Base-by-base conservation (phyloP, 2,113 vertebrate genomes). In the Mystacornis crossleyi region DNA sequence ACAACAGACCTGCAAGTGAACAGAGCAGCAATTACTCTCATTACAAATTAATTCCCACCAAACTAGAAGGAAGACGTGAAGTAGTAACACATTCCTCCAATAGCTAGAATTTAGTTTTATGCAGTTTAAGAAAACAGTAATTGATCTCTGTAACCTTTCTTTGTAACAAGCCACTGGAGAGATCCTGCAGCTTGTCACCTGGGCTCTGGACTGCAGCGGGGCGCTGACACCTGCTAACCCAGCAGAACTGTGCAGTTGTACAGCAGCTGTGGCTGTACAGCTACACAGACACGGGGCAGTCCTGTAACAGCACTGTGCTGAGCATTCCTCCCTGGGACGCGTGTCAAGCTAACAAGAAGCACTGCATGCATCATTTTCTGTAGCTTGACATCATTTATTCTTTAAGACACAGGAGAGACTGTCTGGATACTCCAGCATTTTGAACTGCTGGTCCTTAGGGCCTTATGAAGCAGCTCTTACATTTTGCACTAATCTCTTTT, bases 381-480 rank as follows among this genome's bases (percentile, higher is more conserved):
- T 50, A 66, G 47, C 84, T 96, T 86, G 93, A 66, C 89, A 93
- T 93, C 82, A 86, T 95, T 96, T 89, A 93, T 80, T 91, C 84
- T 70, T 89, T 81, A 67, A 87, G 90, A 86, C 31, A 62, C 89
- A 90, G 79, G 55, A 51, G 36, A 86, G 79, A 81, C 64, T 90
- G 80, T 33, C 69, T 84, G 89, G 74, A 85, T 91, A 70, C 92
- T 85, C 89, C 26, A 84, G 88, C 34, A 80, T 90, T 93, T 94
- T 97, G 95, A 97, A 96, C 95, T 62, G 45, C 54, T 55, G 81
- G 78, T 90, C 95, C 95, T 95, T 34, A 87, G 88, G 89, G 93
- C 90, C 86, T 78, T 71, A 67, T 88, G 93, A 95, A 97, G 94
- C 78, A 93, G 89, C 94, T 94, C 96, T 97, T 89, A 91, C 19